A percentile compares a stretch with the other conserved stretches of the same genome.
Evolutionary conservation across 2,113 vertebrate genomes (phyloP).

Genomic region (Ranitomeya imitator): DNA sequence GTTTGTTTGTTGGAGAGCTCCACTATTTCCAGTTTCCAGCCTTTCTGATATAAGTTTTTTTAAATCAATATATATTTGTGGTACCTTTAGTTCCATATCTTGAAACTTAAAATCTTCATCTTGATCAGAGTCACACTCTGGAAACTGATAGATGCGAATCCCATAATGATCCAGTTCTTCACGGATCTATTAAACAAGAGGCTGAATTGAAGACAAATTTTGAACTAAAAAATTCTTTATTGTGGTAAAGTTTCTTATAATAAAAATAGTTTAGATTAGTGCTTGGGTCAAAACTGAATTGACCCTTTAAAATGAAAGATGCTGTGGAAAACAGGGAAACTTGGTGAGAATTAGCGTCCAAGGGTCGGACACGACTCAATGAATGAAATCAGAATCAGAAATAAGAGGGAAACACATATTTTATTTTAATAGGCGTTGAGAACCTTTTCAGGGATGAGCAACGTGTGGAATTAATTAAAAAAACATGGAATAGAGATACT

Average conservation of each 20-base stretch:
- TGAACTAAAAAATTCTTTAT: not conserved
- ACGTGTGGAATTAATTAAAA: too few relatives aligned
- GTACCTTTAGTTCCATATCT: constrained; percentile 91
- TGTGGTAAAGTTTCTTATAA: not conserved
- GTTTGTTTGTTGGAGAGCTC: too few relatives aligned
- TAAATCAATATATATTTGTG: not conserved
- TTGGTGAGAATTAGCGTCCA: too few relatives aligned
- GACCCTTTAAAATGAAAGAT: not conserved
- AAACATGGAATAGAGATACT: too few relatives aligned
- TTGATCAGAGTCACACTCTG: constrained; percentile 94
- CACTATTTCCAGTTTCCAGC: too few relatives aligned
- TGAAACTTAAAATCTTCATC: constrained; percentile 98
- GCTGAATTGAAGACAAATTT: not conserved
- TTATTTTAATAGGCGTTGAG: too few relatives aligned
- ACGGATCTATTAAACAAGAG: constrained; percentile 79
- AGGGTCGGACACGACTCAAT: too few relatives aligned
- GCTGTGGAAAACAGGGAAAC: too few relatives aligned
- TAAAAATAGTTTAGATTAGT: not conserved
- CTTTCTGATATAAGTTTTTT: too few relatives aligned
- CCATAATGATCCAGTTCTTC: constrained; percentile 91
- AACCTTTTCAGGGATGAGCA: too few relatives aligned
- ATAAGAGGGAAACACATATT: too few relatives aligned
- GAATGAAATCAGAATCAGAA: too few relatives aligned
- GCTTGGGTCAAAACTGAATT: not conserved
- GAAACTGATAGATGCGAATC: constrained; percentile 96